phyloP scores from a whole-genome alignment of 2,113 vertebrate species.

The Alethe castanea region DNA sequence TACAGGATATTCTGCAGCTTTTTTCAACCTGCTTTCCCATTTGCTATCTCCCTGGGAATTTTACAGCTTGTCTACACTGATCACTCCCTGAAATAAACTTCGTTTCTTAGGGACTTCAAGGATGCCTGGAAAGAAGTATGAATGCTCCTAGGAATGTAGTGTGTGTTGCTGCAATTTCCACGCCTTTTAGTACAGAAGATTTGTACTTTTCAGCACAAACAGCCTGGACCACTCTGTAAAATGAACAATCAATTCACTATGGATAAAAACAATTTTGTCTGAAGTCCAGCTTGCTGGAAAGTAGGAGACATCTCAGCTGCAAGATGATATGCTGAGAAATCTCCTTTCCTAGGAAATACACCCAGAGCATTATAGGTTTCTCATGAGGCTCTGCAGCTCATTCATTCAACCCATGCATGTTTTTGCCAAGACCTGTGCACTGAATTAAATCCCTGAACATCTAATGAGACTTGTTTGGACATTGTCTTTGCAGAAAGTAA shows the following conservation, averaged over 20 bases:
- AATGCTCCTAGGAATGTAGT: background rate
- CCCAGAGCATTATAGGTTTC: background rate
- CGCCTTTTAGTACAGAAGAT: background rate
- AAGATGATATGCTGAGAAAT: background rate
- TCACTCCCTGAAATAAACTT: background rate
- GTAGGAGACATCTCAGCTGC: background rate
- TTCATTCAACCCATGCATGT: fast-evolving
- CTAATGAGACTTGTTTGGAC: background rate
- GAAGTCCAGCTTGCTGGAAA: background rate
- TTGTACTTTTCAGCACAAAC: background rate
- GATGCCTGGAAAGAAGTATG: background rate
- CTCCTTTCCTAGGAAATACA: background rate
- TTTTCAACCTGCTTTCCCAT: background rate
- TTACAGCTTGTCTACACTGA: background rate
- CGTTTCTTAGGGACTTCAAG: background rate
- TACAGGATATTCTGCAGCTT: background rate
- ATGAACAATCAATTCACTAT: background rate
- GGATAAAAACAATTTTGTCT: background rate
- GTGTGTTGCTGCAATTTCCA: background rate
- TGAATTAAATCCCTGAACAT: background rate
- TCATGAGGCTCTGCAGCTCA: background rate
- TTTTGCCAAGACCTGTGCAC: background rate
- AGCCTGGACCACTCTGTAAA: background rate
- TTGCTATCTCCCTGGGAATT: background rate
- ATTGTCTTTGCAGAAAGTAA: background rate